phyloP scores from a whole-genome alignment of 2,888 invertebrate genomes.

The Eustalomyia histrio region DNA sequence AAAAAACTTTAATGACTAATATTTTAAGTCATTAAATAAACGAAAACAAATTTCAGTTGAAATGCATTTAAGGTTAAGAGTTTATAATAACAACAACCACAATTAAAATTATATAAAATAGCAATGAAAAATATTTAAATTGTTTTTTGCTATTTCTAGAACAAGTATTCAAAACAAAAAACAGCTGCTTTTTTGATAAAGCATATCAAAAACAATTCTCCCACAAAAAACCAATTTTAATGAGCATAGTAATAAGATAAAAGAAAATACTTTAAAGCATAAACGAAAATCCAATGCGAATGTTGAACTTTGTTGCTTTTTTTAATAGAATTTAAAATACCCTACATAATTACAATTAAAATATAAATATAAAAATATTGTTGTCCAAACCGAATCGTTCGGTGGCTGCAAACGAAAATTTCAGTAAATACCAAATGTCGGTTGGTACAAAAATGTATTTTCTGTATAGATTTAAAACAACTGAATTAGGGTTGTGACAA shows the following conservation, averaged over 20 bases:
- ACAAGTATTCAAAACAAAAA: conserved; percentile 59
- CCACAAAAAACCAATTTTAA: conserved; percentile 27
- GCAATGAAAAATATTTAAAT: neutral
- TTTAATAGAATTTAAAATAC: neutral
- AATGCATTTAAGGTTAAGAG: conserved; percentile 30
- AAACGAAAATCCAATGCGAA: conserved; percentile 4
- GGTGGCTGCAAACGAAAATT: too few relatives aligned
- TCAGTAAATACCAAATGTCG: too few relatives aligned
- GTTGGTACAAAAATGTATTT: too few relatives aligned
- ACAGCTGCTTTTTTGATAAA: conserved; percentile 59
- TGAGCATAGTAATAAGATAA: neutral
- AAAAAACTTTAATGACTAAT: neutral
- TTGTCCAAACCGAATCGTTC: too few relatives aligned
- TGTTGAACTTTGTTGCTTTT: neutral
- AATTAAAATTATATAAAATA: neutral
- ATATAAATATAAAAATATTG: too few relatives aligned
- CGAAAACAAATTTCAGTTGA: conserved; percentile 21
- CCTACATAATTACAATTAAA: neutral
- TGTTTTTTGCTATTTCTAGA: neutral
- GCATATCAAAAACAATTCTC: conserved; percentile 2
- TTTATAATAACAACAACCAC: conserved; percentile 31
- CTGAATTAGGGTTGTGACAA: too few relatives aligned
- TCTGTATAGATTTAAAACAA: too few relatives aligned
- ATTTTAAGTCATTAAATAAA: neutral
- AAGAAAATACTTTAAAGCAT: conserved; percentile 1